phyloP scores from a whole-genome alignment of 2,888 invertebrate genomes.

The Drosophila meridionalis region DNA sequence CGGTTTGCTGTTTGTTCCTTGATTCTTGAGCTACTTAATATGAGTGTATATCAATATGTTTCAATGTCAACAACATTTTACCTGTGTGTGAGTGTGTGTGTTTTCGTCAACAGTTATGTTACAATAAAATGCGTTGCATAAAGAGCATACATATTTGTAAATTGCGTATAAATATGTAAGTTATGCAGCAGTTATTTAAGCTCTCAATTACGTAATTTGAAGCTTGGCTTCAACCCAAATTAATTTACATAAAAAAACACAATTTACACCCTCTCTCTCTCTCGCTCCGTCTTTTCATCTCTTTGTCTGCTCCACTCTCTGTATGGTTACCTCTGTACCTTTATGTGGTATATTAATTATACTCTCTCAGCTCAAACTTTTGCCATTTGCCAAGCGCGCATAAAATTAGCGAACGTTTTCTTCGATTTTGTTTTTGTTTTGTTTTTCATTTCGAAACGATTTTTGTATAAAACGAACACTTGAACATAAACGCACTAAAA shows the following conservation, averaged over 20 bases:
- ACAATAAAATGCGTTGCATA: slow-evolving; percentile 26
- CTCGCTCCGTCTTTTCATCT: background rate
- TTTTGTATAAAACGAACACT: slow-evolving; percentile 41
- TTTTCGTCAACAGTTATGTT: slow-evolving; percentile 24
- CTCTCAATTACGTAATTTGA: slow-evolving; percentile 72
- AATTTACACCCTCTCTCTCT: slow-evolving; percentile 20
- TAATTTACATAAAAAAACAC: slow-evolving; percentile 64
- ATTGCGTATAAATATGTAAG: slow-evolving; percentile 32
- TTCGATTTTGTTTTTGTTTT: slow-evolving; percentile 14
- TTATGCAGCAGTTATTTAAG: slow-evolving; percentile 62
- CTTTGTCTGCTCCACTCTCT: slow-evolving; percentile 3
- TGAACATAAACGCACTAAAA: slow-evolving; percentile 50
- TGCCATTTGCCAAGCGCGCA: slow-evolving; percentile 52
- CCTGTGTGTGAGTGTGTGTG: slow-evolving; percentile 18
- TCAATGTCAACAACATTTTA: slow-evolving; percentile 39
- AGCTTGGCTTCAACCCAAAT: slow-evolving; percentile 70
- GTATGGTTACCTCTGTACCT: slow-evolving; percentile 5
- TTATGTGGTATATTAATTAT: slow-evolving; percentile 24
- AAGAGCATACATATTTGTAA: slow-evolving; percentile 40
- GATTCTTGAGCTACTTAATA: slow-evolving; percentile 49
- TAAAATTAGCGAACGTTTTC: slow-evolving; percentile 26
- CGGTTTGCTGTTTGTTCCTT: slow-evolving; percentile 1
- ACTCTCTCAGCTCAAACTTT: slow-evolving; percentile 51
- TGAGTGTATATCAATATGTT: slow-evolving; percentile 50
- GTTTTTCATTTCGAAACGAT: slow-evolving; percentile 10